These are phyloP conservation scores for Drosophila emarginata DNA, from an alignment of 2,888 invertebrate species.

Conservation along the genomic window DNA sequence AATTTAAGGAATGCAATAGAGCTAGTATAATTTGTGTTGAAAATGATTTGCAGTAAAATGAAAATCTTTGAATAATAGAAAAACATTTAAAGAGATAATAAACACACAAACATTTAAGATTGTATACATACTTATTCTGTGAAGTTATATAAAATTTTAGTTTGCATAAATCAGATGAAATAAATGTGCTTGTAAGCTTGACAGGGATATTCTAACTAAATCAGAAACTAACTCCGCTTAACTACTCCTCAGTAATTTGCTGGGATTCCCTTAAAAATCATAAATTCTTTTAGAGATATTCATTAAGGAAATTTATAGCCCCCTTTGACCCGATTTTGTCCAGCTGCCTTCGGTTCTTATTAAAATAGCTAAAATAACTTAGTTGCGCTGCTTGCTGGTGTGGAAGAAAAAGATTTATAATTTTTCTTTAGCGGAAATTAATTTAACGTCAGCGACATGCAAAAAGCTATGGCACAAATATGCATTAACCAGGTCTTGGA, in stretches of 20 bases:
- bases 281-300: neutral
- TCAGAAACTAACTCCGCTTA: neutral
- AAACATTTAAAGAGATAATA: too few species aligned
- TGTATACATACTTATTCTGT: too few species aligned
- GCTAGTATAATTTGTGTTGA: too few species aligned
- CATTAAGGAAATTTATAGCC: neutral
- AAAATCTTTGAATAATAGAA: too few species aligned
- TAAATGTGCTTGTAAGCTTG: too few species aligned
- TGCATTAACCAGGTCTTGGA: constrained; percentile 70
- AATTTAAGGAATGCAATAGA: neutral
- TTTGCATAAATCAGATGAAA: too few species aligned
- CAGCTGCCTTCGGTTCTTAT: neutral
- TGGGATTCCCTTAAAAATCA: neutral
- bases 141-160: too few species aligned
- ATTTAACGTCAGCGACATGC: constrained; percentile 70
- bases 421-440: constrained; percentile 69
- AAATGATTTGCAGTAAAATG: too few species aligned
- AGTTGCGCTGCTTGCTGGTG: constrained; percentile 1
- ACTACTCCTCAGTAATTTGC: neutral
- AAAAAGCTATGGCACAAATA: constrained; percentile 64
- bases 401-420: constrained; percentile 50
- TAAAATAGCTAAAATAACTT: constrained; percentile 12
- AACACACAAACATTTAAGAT: too few species aligned
- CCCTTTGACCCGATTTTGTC: neutral
- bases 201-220: neutral